These are phyloP conservation scores for Drosophila sp. DNA, from an alignment of 1,140 invertebrate genomes.

Conservation along the genomic window DNA sequence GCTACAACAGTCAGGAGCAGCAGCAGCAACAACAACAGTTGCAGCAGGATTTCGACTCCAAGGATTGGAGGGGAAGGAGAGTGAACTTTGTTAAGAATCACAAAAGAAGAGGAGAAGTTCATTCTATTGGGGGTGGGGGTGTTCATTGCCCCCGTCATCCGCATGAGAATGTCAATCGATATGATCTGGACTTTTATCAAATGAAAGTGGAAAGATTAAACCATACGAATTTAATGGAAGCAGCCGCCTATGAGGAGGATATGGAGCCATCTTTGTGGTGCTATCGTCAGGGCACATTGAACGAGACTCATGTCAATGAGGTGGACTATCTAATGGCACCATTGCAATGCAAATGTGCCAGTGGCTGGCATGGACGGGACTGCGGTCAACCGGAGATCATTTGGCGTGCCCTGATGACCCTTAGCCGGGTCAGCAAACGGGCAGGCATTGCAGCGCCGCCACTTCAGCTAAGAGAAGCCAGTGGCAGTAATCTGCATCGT, in stretches of 20 bases:
- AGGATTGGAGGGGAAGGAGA: slow-evolving; percentile 2
- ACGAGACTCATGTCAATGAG: slow-evolving; percentile 67
- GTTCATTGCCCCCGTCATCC: slow-evolving; percentile 26
- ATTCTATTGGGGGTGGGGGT: not conserved
- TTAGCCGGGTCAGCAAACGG: slow-evolving; percentile 46
- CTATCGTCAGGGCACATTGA: slow-evolving; percentile 85
- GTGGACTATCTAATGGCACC: slow-evolving; percentile 53
- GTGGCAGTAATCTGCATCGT: slow-evolving; percentile 83
- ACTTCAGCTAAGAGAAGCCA: slow-evolving; percentile 60
- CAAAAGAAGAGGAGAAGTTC: slow-evolving; percentile 4
- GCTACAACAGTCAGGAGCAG: slow-evolving; percentile 42
- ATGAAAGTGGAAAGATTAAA: slow-evolving; percentile 61
- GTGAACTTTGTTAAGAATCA: slow-evolving; percentile 54
- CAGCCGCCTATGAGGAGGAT: slow-evolving; percentile 53
- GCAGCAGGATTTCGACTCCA: slow-evolving; percentile 7
- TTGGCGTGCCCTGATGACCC: slow-evolving; percentile 86
- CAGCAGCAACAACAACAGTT: slow-evolving; percentile 34
- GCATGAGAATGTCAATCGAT: slow-evolving; percentile 63
- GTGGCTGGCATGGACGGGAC: slow-evolving; percentile 87
- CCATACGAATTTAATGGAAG: slow-evolving; percentile 43
- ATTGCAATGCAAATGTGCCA: slow-evolving; percentile 84
- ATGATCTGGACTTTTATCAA: slow-evolving; percentile 63
- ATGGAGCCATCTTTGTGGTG: slow-evolving; percentile 84
- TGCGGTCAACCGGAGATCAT: slow-evolving; percentile 88
- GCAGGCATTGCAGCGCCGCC: slow-evolving; percentile 31